Evolutionary conservation across 2,888 invertebrate species (phyloP).

Genomic region (Sphecodes monilicornis): DNA sequence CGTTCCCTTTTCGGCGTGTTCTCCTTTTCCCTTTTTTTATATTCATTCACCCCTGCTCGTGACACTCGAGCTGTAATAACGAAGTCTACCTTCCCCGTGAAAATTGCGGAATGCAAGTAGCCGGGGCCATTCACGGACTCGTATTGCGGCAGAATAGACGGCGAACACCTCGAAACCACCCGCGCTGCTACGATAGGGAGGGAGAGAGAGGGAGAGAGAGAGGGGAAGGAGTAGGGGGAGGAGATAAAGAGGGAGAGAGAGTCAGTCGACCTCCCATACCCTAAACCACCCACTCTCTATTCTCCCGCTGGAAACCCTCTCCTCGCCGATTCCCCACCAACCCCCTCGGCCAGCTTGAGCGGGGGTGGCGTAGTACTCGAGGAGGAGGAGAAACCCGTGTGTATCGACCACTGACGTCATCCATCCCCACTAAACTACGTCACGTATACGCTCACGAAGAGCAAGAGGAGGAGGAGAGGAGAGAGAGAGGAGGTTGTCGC

Average conservation of each 20-base stretch:
- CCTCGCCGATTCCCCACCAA: conserved; percentile 9
- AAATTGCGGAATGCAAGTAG: conserved; percentile 72
- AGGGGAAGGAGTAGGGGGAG: not conserved
- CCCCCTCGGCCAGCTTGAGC: conserved; percentile 31
- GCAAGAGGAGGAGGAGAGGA: not conserved
- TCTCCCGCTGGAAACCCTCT: conserved; percentile 25
- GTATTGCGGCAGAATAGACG: conserved; percentile 72
- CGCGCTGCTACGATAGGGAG: conserved; percentile 26
- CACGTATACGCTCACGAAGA: conserved; percentile 72
- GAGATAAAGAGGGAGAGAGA: not conserved
- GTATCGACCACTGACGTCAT: conserved; percentile 83
- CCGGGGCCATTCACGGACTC: conserved; percentile 69
- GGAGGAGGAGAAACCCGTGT: conserved; percentile 71
- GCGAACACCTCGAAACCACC: conserved; percentile 59
- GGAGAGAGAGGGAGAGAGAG: not conserved
- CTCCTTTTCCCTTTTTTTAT: conserved; percentile 15
- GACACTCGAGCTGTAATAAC: conserved; percentile 69
- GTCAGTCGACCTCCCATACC: conserved; percentile 32
- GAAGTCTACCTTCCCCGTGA: conserved; percentile 65
- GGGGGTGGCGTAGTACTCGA: conserved; percentile 79
- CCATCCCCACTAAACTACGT: conserved; percentile 80
- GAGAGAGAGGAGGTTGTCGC: conserved; percentile 67
- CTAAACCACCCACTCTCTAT: conserved; percentile 20
- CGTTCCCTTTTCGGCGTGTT: conserved; percentile 1
- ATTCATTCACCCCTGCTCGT: conserved; percentile 34